Percentiles rank a stretch among this genome's conserved stretches.
These are phyloP conservation scores for Rhagonycha fulva DNA, from an alignment of 2,888 invertebrate species.

Conservation along the genomic window DNA sequence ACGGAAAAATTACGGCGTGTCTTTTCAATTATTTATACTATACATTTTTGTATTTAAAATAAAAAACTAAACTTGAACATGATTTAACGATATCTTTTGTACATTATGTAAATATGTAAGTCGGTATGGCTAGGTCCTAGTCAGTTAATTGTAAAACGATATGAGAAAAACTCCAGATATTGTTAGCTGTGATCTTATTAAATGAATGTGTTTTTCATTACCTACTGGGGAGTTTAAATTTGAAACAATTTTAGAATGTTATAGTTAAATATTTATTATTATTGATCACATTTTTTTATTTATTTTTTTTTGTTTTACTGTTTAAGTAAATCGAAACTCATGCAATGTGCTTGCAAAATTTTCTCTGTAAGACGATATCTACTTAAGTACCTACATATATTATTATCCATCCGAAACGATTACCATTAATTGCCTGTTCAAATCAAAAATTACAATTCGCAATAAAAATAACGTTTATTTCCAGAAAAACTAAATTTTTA, in stretches of 20 bases:
- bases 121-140: constrained; percentile 36
- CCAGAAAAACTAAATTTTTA: not conserved
- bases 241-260: constrained; percentile 17
- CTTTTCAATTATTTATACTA: constrained; percentile 7
- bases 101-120: constrained; percentile 36
- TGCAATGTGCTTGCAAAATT: constrained; percentile 33
- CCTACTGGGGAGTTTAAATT: constrained; percentile 35
- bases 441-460: not conserved
- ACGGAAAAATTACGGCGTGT: not conserved
- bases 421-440: constrained; percentile 5
- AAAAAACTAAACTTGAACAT: not conserved
- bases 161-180: constrained; percentile 50
- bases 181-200: constrained; percentile 54
- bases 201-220: constrained; percentile 38
- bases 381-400: constrained; percentile 22
- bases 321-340: constrained; percentile 22
- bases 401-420: constrained; percentile 12
- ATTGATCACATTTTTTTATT: constrained; percentile 13
- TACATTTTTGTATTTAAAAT: not conserved
- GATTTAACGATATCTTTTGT: constrained; percentile 21
- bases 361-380: constrained; percentile 25
- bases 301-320: constrained; percentile 17
- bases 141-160: constrained; percentile 36
- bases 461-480: not conserved
- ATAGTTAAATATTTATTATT: constrained; percentile 13